Base-by-base conservation (phyloP, 2,797 vertebrate species). In the Hipposideros larvatus region DNA sequence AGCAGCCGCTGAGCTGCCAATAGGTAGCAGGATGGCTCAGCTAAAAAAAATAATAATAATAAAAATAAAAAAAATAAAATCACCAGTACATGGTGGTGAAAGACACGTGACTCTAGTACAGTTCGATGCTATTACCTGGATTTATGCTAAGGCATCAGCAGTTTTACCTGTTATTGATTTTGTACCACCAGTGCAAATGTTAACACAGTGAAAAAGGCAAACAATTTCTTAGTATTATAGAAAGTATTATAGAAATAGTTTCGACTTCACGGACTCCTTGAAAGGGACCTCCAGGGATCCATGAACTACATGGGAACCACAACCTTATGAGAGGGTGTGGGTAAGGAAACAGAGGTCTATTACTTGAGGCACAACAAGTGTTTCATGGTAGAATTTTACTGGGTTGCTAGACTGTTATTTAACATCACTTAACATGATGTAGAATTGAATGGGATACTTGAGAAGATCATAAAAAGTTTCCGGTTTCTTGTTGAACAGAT, bases 401-500 rank as follows among this genome's bases (percentile, higher is more conserved):
- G 71, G 53, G 75, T 88, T 86, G 43, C 31, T 75, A 48, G 26
- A 5, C 8, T 87, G 16, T 94, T 68, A 31, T n/a, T 89, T 74
- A 59, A 34, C 3, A 34, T 90, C 75, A 63, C 55, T 87, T 96
- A 85, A 70, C 11, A 46, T 63, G 78, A 51, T 68, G 18, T 83
- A 55, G 73, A 73, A 92, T 90, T 51, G 70, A 94, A 68, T 78
- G 79, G 43, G 24, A 24, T 78, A 65, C 51, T 73, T 93, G 74
- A n/a, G 86, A 92, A 94, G 63, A 92, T 57, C 37, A 85, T 90
- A 85, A 82, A 82, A 87, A 68, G 43, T 85, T 94, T 89, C 8
- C n/a, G 11, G 71, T 85, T 96, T 92, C 48, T 92, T 75, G 21
- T 92, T 95, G 73, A 92, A 86, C 34, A 93, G 51, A 87, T 88